phyloP scores from a whole-genome alignment of 2,113 vertebrate species.

The Delphinus delphis region DNA sequence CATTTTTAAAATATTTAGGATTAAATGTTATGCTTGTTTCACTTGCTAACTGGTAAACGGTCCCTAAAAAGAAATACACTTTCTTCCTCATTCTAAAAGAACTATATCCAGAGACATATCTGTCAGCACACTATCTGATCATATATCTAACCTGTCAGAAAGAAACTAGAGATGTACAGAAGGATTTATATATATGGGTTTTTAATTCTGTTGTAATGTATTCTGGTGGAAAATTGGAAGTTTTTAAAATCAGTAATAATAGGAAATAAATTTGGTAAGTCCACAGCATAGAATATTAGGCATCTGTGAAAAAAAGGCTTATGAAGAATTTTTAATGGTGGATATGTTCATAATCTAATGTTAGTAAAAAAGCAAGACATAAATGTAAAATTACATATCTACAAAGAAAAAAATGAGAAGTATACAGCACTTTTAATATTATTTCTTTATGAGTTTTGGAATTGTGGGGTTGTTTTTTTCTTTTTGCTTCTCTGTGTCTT shows the following conservation, averaged over 20 bases:
- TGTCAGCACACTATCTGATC: not conserved
- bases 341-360: not conserved
- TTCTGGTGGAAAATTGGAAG: not conserved
- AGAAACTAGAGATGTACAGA: not conserved
- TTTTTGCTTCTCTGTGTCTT: not conserved
- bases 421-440: not conserved
- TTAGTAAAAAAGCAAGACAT: not conserved
- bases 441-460: not conserved
- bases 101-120: not conserved
- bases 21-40: not conserved
- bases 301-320: not conserved
- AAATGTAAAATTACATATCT: not conserved
- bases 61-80: not conserved
- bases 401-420: not conserved
- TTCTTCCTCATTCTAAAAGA: not conserved
- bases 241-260: not conserved
- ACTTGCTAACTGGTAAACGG: not conserved
- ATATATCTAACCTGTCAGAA: not conserved
- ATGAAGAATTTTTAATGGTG: not conserved
- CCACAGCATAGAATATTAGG: not conserved
- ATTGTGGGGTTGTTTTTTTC: not conserved
- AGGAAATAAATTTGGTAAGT: not conserved
- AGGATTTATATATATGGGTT: not conserved
- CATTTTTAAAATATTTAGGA: constrained; percentile 53
- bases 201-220: not conserved